These are phyloP conservation scores for Anticlea derivata DNA, from an alignment of 2,888 invertebrate genomes.

Conservation along the genomic window DNA sequence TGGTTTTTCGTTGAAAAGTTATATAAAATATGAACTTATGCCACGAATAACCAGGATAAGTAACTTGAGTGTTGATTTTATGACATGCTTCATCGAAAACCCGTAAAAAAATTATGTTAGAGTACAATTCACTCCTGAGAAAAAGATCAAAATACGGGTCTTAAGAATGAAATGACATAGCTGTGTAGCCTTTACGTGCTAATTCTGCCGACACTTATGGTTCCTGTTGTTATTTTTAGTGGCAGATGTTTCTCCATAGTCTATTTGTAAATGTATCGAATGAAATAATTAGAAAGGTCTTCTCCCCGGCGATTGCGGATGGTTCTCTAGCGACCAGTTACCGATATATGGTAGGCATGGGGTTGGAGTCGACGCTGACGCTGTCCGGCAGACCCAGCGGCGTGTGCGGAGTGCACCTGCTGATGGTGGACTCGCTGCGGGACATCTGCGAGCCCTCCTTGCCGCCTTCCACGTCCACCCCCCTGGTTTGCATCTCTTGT, in stretches of 20 bases:
- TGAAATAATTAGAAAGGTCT: slow-evolving; percentile 46
- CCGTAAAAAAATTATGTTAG: no score
- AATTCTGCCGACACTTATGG: no score
- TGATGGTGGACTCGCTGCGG: slow-evolving; percentile 89
- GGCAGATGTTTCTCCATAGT: no score
- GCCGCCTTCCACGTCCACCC: slow-evolving; percentile 62
- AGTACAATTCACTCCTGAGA: no score
- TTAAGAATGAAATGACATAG: not conserved
- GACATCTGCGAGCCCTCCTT: slow-evolving; percentile 85
- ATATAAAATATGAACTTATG: no score
- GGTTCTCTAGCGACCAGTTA: slow-evolving; percentile 71
- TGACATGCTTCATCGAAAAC: no score
- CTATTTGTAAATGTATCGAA: no score
- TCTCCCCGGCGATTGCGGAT: slow-evolving; percentile 53
- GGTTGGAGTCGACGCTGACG: slow-evolving; percentile 93
- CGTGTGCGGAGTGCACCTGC: slow-evolving; percentile 77
- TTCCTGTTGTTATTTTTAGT: no score
- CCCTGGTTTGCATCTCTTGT: slow-evolving; percentile 71
- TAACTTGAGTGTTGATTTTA: no score
- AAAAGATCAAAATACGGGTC: no score
- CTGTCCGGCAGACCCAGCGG: slow-evolving; percentile 86
- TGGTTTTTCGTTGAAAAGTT: no score
- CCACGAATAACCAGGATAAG: no score
- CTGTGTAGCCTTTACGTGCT: not conserved
- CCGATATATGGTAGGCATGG: slow-evolving; percentile 95